Percentiles rank a stretch among this genome's conserved stretches.
These are phyloP conservation scores for Sphecodes monilicornis DNA, from an alignment of 2,888 invertebrate genomes.

Conservation along the genomic window DNA sequence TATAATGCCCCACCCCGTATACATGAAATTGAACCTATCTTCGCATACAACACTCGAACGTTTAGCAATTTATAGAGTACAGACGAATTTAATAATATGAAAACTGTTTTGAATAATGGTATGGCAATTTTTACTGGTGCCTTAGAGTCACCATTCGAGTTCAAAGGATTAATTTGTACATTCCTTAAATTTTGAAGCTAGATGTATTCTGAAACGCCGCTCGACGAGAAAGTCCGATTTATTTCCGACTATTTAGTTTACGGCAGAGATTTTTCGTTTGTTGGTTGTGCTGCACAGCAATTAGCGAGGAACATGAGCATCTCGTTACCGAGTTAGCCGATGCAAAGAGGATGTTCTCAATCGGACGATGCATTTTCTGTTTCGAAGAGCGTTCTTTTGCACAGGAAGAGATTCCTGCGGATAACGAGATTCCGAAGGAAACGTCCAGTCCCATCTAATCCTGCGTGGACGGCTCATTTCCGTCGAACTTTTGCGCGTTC, in stretches of 20 bases:
- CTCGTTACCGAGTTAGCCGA: background rate
- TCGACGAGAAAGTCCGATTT: background rate
- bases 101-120: too few relatives aligned
- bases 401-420: too few relatives aligned
- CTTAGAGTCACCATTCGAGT: too few relatives aligned
- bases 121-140: too few relatives aligned
- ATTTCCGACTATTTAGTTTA: background rate
- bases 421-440: conserved; percentile 9
- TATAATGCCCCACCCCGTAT: too few relatives aligned
- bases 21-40: too few relatives aligned
- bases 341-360: background rate
- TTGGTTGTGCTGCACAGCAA: background rate
- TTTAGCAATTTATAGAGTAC: too few relatives aligned
- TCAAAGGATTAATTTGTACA: too few relatives aligned
- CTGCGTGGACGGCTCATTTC: background rate
- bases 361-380: background rate
- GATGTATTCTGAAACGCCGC: background rate
- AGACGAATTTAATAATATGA: too few relatives aligned
- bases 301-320: background rate
- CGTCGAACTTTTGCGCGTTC: conserved; percentile 1
- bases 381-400: background rate
- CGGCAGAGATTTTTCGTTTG: background rate
- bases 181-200: background rate
- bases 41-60: too few relatives aligned
- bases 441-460: background rate